Evolutionary conservation across 2,113 vertebrate genomes (phyloP).

Genomic region (Anolis carolinensis): DNA sequence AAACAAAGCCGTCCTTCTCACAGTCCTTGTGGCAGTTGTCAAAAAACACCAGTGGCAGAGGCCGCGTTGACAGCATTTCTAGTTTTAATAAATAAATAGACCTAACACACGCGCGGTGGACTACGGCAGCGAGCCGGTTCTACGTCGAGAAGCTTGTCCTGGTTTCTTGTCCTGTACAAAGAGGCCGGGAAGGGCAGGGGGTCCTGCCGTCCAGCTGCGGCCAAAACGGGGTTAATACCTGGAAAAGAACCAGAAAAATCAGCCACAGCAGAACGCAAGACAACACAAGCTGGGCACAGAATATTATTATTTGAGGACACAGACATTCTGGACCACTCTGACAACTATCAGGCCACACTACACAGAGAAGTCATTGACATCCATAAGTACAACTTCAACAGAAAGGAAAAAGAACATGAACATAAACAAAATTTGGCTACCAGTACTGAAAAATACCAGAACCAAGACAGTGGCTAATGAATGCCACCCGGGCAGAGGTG

Average conservation of each 20-base stretch:
- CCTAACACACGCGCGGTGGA: slow-evolving; percentile 74
- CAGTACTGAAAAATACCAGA: too few relatives aligned
- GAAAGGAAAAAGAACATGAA: too few relatives aligned
- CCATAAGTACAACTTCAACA: too few relatives aligned
- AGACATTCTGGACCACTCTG: too few relatives aligned
- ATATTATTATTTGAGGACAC: too few relatives aligned
- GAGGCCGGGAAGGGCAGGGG: slow-evolving; percentile 73
- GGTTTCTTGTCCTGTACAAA: slow-evolving; percentile 70
- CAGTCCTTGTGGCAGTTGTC: slow-evolving; percentile 58
- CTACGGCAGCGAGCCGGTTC: slow-evolving; percentile 75
- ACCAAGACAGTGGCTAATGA: too few relatives aligned
- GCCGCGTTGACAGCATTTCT: slow-evolving; percentile 75
- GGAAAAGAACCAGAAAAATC: neutral
- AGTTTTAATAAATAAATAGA: slow-evolving; percentile 93
- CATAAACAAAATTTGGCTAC: too few relatives aligned
- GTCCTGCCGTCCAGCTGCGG: slow-evolving; percentile 60
- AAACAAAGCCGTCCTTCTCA: slow-evolving; percentile 40
- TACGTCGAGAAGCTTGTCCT: slow-evolving; percentile 72
- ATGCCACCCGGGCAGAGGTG: too few relatives aligned
- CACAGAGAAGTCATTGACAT: too few relatives aligned
- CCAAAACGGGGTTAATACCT: slow-evolving; percentile 86
- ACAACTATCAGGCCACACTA: too few relatives aligned
- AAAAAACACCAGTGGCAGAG: slow-evolving; percentile 75
- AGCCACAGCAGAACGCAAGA: too few relatives aligned
- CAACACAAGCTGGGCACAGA: too few relatives aligned